Percentiles rank a stretch among this genome's conserved stretches.
These are phyloP conservation scores for Selene dorsalis DNA, from an alignment of 2,797 vertebrate genomes.

Conservation along the genomic window DNA sequence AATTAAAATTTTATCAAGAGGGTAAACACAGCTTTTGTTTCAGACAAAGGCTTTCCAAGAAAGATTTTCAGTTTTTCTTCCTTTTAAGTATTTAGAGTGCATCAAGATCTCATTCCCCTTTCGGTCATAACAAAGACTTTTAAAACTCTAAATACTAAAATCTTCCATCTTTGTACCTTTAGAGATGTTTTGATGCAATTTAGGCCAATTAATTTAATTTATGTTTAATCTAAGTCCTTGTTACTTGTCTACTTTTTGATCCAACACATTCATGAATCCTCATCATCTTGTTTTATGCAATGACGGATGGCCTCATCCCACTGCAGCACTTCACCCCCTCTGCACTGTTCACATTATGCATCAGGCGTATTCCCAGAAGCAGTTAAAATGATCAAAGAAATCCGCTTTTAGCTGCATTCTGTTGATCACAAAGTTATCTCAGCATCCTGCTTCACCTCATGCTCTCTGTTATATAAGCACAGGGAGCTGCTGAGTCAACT, in stretches of 20 bases:
- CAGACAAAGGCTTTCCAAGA: neutral
- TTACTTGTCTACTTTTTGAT: neutral
- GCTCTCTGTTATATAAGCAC: slow-evolving; percentile 58
- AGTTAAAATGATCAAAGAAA: slow-evolving; percentile 17
- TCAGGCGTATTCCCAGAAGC: neutral
- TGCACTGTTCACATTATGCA: slow-evolving; percentile 12
- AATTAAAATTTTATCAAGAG: slow-evolving; percentile 22
- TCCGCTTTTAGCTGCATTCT: slow-evolving; percentile 5
- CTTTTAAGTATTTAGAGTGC: neutral
- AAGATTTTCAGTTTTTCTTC: neutral
- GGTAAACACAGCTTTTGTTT: slow-evolving; percentile 8
- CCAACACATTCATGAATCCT: neutral
- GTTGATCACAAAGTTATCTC: slow-evolving; percentile 34
- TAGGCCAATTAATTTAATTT: neutral
- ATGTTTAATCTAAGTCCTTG: neutral
- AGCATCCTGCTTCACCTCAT: slow-evolving; percentile 23
- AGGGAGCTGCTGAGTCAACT: slow-evolving; percentile 66
- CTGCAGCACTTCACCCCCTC: slow-evolving; percentile 7
- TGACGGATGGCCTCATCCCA: neutral
- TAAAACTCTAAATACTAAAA: neutral
- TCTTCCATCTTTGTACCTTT: neutral
- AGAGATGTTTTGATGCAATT: neutral
- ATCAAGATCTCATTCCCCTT: neutral
- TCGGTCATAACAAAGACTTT: neutral
- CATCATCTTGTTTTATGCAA: neutral